These are phyloP conservation scores for Notarius lentiginosus DNA, from an alignment of 2,113 vertebrate species.

Conservation along the genomic window DNA sequence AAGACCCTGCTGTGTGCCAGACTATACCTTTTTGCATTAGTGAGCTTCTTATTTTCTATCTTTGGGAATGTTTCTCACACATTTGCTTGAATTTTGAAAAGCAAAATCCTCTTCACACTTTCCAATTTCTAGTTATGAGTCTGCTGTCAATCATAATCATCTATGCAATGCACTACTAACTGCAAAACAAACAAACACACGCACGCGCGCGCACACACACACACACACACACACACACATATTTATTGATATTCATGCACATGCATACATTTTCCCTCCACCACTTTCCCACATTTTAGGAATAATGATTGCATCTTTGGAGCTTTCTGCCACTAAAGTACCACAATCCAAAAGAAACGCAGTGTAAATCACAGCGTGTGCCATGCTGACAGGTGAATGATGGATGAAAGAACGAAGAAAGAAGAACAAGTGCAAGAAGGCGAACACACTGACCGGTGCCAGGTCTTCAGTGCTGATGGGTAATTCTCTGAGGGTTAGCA, in stretches of 20 bases:
- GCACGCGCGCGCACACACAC: constrained; percentile 22
- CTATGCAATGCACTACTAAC: constrained; percentile 26
- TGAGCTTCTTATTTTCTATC: constrained; percentile 53
- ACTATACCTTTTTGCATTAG: constrained; percentile 60
- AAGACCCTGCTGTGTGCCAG: constrained; percentile 45
- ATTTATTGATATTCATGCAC: neutral
- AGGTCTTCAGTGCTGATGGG: constrained; percentile 74
- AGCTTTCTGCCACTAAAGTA: neutral
- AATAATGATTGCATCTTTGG: constrained; percentile 32
- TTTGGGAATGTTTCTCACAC: constrained; percentile 25
- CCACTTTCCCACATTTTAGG: constrained; percentile 10
- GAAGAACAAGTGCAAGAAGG: neutral
- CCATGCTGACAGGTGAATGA: neutral
- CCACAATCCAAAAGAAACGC: constrained; percentile 4
- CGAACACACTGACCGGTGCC: constrained; percentile 70
- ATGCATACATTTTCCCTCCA: constrained; percentile 17
- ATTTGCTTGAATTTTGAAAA: neutral
- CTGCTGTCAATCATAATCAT: constrained; percentile 56
- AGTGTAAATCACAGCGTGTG: neutral
- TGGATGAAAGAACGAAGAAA: constrained; percentile 12
- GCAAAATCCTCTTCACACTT: constrained; percentile 45
- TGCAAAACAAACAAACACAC: constrained; percentile 28
- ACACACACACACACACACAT: neutral
- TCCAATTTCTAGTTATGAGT: constrained; percentile 48
- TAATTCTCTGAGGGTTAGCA: constrained; percentile 78